Evolutionary conservation across 1,140 invertebrate genomes (phyloP), one percentile per base, ranked within the genome.

Genomic region (Trachymyrmex cornetzi): DNA sequence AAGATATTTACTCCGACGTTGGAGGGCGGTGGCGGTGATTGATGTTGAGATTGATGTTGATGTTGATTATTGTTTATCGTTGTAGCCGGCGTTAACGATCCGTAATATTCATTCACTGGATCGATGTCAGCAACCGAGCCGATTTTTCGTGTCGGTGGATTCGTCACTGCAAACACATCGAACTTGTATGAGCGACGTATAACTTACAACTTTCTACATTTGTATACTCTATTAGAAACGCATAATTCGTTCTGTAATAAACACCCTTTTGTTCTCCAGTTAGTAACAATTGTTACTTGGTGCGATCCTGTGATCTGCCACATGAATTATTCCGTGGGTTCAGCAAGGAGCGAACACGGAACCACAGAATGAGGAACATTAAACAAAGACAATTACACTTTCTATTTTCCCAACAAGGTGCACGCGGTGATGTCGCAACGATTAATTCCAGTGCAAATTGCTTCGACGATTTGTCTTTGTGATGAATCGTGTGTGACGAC

Each of bases 81-180:
- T 95, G 93, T 93, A 79, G 94, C 88, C 22, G 96, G 94, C 84
- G 96, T 96, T 64, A 98, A 93, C 24, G 98, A 98, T 91, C 98
- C 98, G 92, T 98, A 98, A 93, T 98, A 97, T 86, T 99, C 98
- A 95, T 99, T 99, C 61, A 99, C 96, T 2, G 99, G 99, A 95
- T 99, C 99, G 94, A 99, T 98, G 95, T 99, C 99, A 59, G 98
- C 97, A 85, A 99, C 98, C 44, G 98, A 99, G 6, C 99, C 99
- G 92, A 99, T 98, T 91, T 97, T 97, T 90, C 97, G 95, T 74
- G 95, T 96, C 50, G 97, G 96, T 89, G 95, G 96, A 95, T 96
- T 96, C 91, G 96, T 96, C 81, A 97, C 96, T 96, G 90, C 57
- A 91, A 63, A 94, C 89, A 34, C 55, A 22, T 82, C 34, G 0